These are phyloP conservation scores for Pelobates cultripes DNA, from an alignment of 2,797 vertebrate genomes.

Conservation along the genomic window DNA sequence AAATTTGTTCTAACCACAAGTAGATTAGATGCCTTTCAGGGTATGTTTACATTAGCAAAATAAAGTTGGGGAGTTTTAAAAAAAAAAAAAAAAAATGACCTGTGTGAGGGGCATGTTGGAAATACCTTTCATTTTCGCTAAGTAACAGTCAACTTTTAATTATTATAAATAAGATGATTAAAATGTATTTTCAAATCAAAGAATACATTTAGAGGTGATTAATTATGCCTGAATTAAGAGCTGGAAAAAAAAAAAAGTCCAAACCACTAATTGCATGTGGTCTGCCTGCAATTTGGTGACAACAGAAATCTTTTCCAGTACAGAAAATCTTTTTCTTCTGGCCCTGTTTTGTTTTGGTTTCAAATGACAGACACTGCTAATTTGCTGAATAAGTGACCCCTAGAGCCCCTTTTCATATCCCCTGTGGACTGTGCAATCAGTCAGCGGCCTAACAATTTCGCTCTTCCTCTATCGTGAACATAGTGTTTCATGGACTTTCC, in stretches of 20 bases:
- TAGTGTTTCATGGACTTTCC: constrained; percentile 74
- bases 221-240: constrained; percentile 50
- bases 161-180: constrained; percentile 48
- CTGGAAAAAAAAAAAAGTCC: constrained; percentile 71
- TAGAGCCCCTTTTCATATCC: constrained; percentile 70
- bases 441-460: constrained; percentile 70
- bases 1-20: constrained; percentile 43
- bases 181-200: constrained; percentile 20
- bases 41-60: constrained; percentile 47
- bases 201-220: constrained; percentile 49
- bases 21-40: constrained; percentile 49
- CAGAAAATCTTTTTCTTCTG: constrained; percentile 84
- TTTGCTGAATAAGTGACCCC: constrained; percentile 86
- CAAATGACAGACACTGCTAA: constrained; percentile 90
- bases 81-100: background rate
- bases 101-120: constrained; percentile 6
- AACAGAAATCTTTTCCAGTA: constrained; percentile 72
- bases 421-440: constrained; percentile 85
- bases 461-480: constrained; percentile 67
- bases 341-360: constrained; percentile 90
- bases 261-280: constrained; percentile 83
- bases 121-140: constrained; percentile 17
- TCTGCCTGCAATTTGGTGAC: constrained; percentile 77
- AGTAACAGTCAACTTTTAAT: background rate
- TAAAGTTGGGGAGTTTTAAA: constrained; percentile 29